A percentile compares a stretch with the other conserved stretches of the same genome.
phyloP scores from a whole-genome alignment of 2,113 vertebrate genomes.

The Psilopsiagon aymara region DNA sequence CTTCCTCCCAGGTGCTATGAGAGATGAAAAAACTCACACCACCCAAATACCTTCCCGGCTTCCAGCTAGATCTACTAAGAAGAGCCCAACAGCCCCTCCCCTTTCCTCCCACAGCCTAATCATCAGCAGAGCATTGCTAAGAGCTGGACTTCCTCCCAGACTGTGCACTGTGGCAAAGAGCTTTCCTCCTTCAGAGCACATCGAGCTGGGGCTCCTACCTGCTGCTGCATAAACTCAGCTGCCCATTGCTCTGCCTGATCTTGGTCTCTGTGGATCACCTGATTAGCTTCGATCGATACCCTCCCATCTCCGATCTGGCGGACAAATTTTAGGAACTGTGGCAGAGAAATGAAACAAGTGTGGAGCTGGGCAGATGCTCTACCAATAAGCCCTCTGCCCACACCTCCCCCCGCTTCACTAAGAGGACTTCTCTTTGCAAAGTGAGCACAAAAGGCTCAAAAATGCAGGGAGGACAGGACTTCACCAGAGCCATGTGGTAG shows the following conservation, averaged over 20 bases:
- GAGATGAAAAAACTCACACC: background rate
- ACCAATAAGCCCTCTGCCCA: background rate
- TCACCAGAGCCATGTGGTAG: background rate
- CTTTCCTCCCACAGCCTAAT: background rate
- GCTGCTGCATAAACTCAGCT: slow-evolving; percentile 90
- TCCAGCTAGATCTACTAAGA: slow-evolving; percentile 25
- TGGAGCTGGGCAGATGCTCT: slow-evolving; percentile 67
- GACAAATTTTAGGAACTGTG: slow-evolving; percentile 99
- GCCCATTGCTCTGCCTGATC: slow-evolving; percentile 96
- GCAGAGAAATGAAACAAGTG: slow-evolving; percentile 80
- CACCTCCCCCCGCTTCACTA: background rate
- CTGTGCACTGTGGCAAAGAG: background rate
- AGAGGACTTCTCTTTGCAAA: background rate
- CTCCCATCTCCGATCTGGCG: slow-evolving; percentile 98
- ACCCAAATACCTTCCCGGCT: background rate
- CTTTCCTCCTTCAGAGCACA: slow-evolving; percentile 46
- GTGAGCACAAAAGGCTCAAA: background rate
- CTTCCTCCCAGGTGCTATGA: background rate
- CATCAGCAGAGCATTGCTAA: background rate
- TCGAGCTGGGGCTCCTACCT: slow-evolving; percentile 84
- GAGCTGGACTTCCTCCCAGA: slow-evolving; percentile 21
- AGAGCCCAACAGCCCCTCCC: background rate
- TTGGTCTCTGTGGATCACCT: slow-evolving; percentile 87
- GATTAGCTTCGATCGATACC: slow-evolving; percentile 88
- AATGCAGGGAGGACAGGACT: background rate